Percentiles rank a stretch among this genome's conserved stretches.
Evolutionary conservation across 2,888 invertebrate genomes (phyloP).

Genomic region (Acronicta alni): DNA sequence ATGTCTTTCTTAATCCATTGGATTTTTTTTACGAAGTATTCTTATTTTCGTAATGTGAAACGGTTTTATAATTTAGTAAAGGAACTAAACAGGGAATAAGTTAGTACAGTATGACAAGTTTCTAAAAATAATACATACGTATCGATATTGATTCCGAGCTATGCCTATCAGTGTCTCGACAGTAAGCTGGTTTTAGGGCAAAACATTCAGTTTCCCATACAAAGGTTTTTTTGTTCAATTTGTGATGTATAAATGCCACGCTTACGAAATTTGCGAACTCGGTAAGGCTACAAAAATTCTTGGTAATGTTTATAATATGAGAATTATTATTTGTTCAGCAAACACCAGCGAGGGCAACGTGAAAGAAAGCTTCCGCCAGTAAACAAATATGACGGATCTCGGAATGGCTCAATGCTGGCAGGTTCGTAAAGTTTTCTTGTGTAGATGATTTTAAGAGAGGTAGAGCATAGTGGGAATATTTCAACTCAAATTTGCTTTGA

Average conservation of each 20-base stretch:
- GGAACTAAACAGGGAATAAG: background rate
- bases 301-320: constrained; percentile 29
- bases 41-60: no score
- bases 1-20: background rate
- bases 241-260: constrained; percentile 7
- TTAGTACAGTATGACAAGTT: background rate
- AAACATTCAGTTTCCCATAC: constrained; percentile 17
- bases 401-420: constrained; percentile 11
- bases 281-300: constrained; percentile 26
- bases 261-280: constrained; percentile 25
- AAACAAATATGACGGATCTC: constrained; percentile 29
- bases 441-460: background rate
- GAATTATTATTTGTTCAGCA: constrained; percentile 37
- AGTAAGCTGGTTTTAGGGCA: constrained; percentile 14
- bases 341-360: constrained; percentile 28
- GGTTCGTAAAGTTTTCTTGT: constrained; percentile 1
- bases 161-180: constrained; percentile 33
- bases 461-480: no score
- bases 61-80: background rate
- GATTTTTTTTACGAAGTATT: background rate
- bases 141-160: constrained; percentile 33
- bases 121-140: constrained; percentile 15
- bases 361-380: constrained; percentile 43
- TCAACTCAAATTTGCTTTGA: no score
- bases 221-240: constrained; percentile 6